Evolutionary conservation across 2,797 vertebrate species (phyloP), one percentile per base, ranked within the genome.

Genomic region (Darevskia mixta): DNA sequence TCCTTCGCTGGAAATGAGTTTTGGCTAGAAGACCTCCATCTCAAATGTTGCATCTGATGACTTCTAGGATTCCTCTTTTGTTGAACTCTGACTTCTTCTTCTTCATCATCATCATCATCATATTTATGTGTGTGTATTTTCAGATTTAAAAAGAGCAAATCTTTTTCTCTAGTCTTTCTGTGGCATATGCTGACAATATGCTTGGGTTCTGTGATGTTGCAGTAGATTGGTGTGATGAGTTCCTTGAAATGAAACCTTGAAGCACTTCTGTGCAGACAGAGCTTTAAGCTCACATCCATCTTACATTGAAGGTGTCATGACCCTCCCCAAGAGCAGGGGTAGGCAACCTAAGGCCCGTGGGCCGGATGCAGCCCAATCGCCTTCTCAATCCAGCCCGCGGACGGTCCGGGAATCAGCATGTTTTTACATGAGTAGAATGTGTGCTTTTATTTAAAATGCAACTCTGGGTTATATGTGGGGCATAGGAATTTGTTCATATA

Each of bases 181-280:
- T 6, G 78, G 75, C 71, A 3, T 0, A 0, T 0, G 0, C 64
- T 75, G 35, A 9, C 35, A 55, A 1, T 0, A 0, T 0, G 73
- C 32, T 79, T 81, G 87, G 87, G 72, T 0, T 1, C 80, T 77
- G 85, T 0, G 55, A 8, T 41, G 69, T 71, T 83, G 83, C 8
- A 1, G 67, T 25, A 4, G 73, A 43, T 35, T 43, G 2, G 7
- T 13, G 13, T 38, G 77, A 73, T 79, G 20, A 4, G 13, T 75
- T 84, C 23, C 25, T 61, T 55, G 45, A 35, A 69, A 11, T 58
- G 69, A n/a, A 35, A 18, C 10, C 38, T 45, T 17, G 23, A 61
- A 38, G 6, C 61, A 49, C 11, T 8, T 75, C 32, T 55, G 20
- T 55, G 4, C 43, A 35, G 82, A 11, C 43, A 25, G 18, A 25